These are phyloP conservation scores for Neopipo cinnamomea DNA, from an alignment of 2,113 vertebrate genomes.

Conservation along the genomic window DNA sequence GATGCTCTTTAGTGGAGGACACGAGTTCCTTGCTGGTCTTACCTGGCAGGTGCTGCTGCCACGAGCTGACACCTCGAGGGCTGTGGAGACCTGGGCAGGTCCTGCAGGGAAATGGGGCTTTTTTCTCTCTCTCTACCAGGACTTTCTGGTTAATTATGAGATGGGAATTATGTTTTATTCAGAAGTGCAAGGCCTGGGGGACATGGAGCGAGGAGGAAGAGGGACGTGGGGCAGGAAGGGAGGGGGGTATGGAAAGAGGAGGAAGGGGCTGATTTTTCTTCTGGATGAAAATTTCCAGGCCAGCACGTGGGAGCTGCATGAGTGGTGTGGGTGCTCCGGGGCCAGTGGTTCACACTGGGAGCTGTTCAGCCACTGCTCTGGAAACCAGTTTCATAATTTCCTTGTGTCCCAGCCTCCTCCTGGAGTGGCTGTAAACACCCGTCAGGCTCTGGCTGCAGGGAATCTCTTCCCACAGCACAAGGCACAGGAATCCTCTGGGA, in stretches of 20 bases:
- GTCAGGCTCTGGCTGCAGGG: background rate
- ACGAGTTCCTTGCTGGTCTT: background rate
- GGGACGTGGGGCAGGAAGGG: too few species aligned
- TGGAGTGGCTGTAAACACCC: background rate
- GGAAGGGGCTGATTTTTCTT: background rate
- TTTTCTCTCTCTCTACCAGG: background rate
- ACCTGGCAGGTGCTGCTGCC: background rate
- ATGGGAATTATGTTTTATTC: background rate
- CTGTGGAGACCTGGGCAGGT: background rate
- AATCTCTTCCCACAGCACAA: background rate
- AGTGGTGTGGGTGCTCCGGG: background rate
- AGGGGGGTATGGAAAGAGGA: background rate
- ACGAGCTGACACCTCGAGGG: background rate
- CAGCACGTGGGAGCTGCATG: background rate
- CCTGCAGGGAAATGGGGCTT: background rate
- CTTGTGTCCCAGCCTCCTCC: background rate
- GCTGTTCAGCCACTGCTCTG: background rate
- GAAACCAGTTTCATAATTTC: background rate
- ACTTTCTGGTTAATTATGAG: background rate
- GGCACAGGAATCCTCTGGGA: background rate
- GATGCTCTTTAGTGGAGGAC: background rate
- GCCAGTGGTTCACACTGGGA: rapidly evolving
- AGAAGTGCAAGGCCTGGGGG: background rate
- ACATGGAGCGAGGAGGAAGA: background rate
- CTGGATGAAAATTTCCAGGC: background rate